A percentile compares a stretch with the other conserved stretches of the same genome.
These are phyloP conservation scores for Hemichromis elongatus DNA, from an alignment of 2,113 vertebrate species.

Conservation along the genomic window DNA sequence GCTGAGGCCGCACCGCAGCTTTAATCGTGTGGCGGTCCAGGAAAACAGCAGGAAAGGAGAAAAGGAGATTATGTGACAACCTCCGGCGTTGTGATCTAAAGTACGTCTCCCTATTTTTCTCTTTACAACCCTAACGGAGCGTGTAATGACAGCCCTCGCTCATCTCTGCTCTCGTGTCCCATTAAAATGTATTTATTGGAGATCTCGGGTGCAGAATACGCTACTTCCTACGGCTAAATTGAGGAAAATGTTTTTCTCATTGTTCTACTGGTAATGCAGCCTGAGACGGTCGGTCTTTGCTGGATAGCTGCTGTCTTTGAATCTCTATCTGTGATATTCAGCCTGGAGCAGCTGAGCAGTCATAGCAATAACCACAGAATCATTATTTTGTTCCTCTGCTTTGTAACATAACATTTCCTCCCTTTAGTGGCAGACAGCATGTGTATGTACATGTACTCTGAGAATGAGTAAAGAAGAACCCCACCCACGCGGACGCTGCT, in stretches of 20 bases:
- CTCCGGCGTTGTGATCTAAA: not conserved
- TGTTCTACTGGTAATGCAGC: not conserved
- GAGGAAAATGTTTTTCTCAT: conserved; percentile 25
- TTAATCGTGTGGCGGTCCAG: not conserved
- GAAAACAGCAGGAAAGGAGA: not conserved
- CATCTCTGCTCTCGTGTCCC: not conserved
- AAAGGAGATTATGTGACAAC: not conserved
- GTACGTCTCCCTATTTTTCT: not conserved
- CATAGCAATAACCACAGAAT: not conserved
- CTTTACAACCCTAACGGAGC: conserved; percentile 4
- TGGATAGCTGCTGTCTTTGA: not conserved
- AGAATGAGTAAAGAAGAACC: conserved; percentile 5
- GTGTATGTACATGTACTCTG: conserved; percentile 12
- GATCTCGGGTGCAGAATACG: not conserved
- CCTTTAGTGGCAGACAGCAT: conserved; percentile 18
- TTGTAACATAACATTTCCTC: not conserved
- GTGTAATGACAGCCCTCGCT: not conserved
- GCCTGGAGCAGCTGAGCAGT: not conserved
- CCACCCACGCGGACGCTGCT: conserved; percentile 16
- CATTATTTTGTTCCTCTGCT: not conserved
- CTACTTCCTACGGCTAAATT: not conserved
- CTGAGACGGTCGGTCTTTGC: not conserved
- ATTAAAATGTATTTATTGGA: conserved; percentile 1
- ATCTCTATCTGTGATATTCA: not conserved
- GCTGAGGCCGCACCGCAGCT: not conserved